Conservation (phyloP, 2,113 vertebrate species). For the Scatophagus argus region DNA sequence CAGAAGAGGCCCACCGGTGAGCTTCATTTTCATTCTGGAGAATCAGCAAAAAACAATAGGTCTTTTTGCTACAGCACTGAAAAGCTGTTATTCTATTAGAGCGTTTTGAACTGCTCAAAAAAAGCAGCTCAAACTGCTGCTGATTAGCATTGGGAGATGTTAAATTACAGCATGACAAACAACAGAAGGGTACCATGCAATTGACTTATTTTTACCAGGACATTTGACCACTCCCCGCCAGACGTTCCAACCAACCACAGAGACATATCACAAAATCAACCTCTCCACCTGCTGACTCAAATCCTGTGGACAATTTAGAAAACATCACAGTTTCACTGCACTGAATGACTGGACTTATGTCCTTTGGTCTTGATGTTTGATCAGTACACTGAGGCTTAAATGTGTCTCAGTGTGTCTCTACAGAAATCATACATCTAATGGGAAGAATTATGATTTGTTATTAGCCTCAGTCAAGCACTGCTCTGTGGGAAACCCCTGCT, state of each 20-base stretch:
- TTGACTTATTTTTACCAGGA: slow-evolving; percentile 21
- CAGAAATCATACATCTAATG: neutral
- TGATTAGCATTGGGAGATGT: slow-evolving; percentile 19
- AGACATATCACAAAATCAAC: slow-evolving; percentile 14
- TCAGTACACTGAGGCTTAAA: slow-evolving; percentile 4
- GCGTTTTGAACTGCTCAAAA: neutral
- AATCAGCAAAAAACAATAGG: neutral
- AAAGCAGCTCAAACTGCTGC: slow-evolving; percentile 19
- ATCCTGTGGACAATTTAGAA: neutral
- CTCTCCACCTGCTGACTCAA: slow-evolving; percentile 50
- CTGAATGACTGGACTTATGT: neutral
- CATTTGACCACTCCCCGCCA: slow-evolving; percentile 56
- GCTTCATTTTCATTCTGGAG: slow-evolving; percentile 72
- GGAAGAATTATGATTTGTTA: slow-evolving; percentile 20
- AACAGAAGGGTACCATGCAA: slow-evolving; percentile 12
- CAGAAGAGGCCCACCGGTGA: slow-evolving; percentile 20
- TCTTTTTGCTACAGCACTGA: neutral
- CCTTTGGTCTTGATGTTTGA: slow-evolving; percentile 14
- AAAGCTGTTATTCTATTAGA: neutral
- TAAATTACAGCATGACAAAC: slow-evolving; percentile 29
- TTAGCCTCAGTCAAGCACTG: neutral
- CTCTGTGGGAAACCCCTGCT: neutral
- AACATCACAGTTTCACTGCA: slow-evolving; percentile 12
- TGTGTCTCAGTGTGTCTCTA: neutral
- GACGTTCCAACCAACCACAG: slow-evolving; percentile 42